These are phyloP conservation scores for Sphaerophoria taeniata DNA, from an alignment of 2,888 invertebrate genomes.

Conservation along the genomic window DNA sequence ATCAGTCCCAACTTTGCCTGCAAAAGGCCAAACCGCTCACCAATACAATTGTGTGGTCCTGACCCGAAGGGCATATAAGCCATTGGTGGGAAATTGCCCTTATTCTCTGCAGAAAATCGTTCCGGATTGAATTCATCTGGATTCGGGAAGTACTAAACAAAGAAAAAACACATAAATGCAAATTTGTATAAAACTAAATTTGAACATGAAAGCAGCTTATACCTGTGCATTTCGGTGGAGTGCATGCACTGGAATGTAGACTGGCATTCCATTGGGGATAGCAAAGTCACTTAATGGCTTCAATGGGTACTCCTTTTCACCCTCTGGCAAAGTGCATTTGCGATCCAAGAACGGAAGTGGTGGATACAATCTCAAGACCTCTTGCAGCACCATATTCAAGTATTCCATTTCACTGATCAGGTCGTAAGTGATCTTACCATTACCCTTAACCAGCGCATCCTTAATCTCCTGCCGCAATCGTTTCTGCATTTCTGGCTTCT, in stretches of 20 bases:
- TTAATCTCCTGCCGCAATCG: constrained; percentile 80
- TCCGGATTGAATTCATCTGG: constrained; percentile 80
- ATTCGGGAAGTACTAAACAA: constrained; percentile 79
- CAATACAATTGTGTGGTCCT: constrained; percentile 81
- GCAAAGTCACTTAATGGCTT: constrained; percentile 71
- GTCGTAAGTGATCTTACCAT: constrained; percentile 79
- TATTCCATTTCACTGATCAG: constrained; percentile 79
- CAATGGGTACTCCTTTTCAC: constrained; percentile 62
- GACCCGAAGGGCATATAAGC: constrained; percentile 80
- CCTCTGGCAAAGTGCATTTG: constrained; percentile 50
- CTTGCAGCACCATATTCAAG: constrained; percentile 79
- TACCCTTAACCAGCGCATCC: constrained; percentile 75
- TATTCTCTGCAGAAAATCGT: constrained; percentile 77
- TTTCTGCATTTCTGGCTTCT: constrained; percentile 79
- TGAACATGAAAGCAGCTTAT: not conserved
- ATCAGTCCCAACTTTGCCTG: constrained; percentile 80
- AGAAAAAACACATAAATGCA: not conserved
- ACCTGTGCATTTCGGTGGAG: constrained; percentile 75
- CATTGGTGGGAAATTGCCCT: constrained; percentile 76
- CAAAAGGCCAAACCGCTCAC: constrained; percentile 80
- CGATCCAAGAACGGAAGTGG: constrained; percentile 75
- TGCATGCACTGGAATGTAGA: constrained; percentile 71
- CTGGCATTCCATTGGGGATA: constrained; percentile 75
- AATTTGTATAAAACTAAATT: not conserved
- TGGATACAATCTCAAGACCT: constrained; percentile 76